These are phyloP conservation scores for Hypotaenidia okinawae DNA, from an alignment of 2,797 vertebrate species.

Conservation along the genomic window DNA sequence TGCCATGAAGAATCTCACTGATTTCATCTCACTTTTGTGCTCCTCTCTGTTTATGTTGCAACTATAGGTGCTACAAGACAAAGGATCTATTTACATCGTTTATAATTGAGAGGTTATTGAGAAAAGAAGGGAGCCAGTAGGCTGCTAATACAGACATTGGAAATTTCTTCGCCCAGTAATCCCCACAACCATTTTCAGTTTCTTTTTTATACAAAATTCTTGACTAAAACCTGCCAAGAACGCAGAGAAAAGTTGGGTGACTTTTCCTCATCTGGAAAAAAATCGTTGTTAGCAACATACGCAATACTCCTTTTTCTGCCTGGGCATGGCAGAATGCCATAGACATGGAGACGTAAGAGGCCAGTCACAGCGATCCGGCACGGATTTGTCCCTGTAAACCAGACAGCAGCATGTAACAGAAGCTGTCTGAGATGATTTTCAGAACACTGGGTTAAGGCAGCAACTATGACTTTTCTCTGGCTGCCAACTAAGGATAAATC, in stretches of 20 bases:
- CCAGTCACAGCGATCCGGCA: neutral
- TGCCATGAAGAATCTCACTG: neutral
- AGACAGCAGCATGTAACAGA: neutral
- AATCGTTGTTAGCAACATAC: neutral
- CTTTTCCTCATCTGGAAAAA: neutral
- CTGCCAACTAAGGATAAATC: neutral
- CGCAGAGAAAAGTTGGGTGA: neutral
- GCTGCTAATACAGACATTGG: neutral
- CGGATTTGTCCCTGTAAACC: neutral
- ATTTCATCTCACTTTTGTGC: constrained; percentile 3
- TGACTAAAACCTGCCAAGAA: neutral
- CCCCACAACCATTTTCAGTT: neutral
- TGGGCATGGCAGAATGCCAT: neutral
- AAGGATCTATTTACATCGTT: constrained; percentile 18
- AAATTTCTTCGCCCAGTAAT: neutral
- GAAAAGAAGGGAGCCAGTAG: fast-evolving
- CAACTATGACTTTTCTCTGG: neutral
- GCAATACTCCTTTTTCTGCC: neutral
- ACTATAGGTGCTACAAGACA: neutral
- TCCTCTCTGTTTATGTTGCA: constrained; percentile 6
- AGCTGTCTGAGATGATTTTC: neutral
- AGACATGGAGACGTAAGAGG: neutral
- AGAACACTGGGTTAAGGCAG: neutral
- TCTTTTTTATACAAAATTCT: neutral
- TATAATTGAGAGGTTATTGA: neutral